A percentile compares a stretch with the other conserved stretches of the same genome.
These are phyloP conservation scores for Anthoptus insignis DNA, from an alignment of 2,888 invertebrate genomes.

Conservation along the genomic window DNA sequence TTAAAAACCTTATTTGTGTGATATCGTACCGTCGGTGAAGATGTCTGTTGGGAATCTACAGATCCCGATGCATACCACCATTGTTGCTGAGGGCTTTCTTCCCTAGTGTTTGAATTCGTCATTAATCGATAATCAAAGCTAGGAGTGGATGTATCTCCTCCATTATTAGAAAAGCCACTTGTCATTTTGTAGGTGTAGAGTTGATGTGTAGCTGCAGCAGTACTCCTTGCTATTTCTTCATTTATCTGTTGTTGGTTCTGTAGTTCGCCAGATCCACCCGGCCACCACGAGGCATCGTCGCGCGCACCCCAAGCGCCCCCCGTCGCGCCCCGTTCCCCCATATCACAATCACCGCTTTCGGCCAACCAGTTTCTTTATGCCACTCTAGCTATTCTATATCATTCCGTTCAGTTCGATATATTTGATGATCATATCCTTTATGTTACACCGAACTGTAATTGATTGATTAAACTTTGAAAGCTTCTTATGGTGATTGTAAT, in stretches of 20 bases:
- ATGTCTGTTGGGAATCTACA: slow-evolving; percentile 83
- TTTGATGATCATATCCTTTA: slow-evolving; percentile 70
- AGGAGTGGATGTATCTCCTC: slow-evolving; percentile 88
- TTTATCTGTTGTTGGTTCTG: slow-evolving; percentile 83
- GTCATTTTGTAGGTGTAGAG: slow-evolving; percentile 96
- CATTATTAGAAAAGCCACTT: slow-evolving; percentile 92
- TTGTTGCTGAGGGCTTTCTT: slow-evolving; percentile 79
- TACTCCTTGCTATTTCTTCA: slow-evolving; percentile 80
- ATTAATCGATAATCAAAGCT: slow-evolving; percentile 92
- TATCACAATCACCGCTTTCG: slow-evolving; percentile 76
- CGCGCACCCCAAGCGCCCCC: slow-evolving; percentile 87
- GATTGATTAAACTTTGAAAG: slow-evolving; percentile 32
- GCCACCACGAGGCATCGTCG: slow-evolving; percentile 87
- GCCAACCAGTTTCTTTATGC: slow-evolving; percentile 81
- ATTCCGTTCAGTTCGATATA: slow-evolving; percentile 59
- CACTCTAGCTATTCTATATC: slow-evolving; percentile 61
- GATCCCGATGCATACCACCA: slow-evolving; percentile 93
- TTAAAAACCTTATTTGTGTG: too few species aligned
- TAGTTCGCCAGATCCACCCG: slow-evolving; percentile 80
- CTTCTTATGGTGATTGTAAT: slow-evolving; percentile 39
- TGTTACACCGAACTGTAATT: background rate
- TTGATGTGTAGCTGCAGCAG: slow-evolving; percentile 88
- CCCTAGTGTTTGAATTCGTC: slow-evolving; percentile 86
- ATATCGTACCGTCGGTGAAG: slow-evolving; percentile 78
- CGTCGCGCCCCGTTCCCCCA: slow-evolving; percentile 85